These are phyloP conservation scores for Gymnodraco acuticeps DNA, from an alignment of 2,797 vertebrate genomes.

Conservation along the genomic window DNA sequence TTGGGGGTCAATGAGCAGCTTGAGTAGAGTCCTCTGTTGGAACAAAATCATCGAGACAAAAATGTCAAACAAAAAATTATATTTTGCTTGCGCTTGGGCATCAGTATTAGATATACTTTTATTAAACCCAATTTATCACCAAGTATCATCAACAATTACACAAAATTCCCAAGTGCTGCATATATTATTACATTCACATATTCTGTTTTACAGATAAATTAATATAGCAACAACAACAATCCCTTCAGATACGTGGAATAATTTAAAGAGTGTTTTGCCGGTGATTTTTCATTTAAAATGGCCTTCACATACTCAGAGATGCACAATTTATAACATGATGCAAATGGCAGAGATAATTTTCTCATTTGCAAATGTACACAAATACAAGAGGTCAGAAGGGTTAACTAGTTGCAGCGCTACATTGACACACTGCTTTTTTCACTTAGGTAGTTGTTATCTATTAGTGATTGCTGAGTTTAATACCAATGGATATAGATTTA, in stretches of 20 bases:
- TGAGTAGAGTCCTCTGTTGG: too few relatives aligned
- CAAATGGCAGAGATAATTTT: neutral
- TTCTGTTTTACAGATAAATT: neutral
- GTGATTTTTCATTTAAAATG: neutral
- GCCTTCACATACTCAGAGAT: neutral
- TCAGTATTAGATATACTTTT: too few relatives aligned
- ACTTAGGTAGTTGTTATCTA: constrained; percentile 27
- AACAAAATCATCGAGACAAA: too few relatives aligned
- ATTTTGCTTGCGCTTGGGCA: too few relatives aligned
- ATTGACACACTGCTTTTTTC: constrained; percentile 4
- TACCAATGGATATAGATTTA: constrained; percentile 57
- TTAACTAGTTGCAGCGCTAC: constrained; percentile 15
- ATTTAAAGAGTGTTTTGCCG: neutral
- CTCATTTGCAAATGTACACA: constrained; percentile 31
- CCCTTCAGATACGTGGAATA: neutral
- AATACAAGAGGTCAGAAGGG: constrained; percentile 19
- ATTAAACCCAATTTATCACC: too few relatives aligned
- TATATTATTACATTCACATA: too few relatives aligned
- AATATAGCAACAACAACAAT: neutral
- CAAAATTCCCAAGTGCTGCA: too few relatives aligned
- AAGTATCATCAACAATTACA: too few relatives aligned
- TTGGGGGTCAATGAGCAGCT: too few relatives aligned
- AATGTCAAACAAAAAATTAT: too few relatives aligned
- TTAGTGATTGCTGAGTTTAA: constrained; percentile 32
- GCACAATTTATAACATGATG: neutral